Evolutionary conservation across 2,113 vertebrate species (phyloP), one percentile per base, ranked within the genome.

Genomic region (Rissa tridactyla): DNA sequence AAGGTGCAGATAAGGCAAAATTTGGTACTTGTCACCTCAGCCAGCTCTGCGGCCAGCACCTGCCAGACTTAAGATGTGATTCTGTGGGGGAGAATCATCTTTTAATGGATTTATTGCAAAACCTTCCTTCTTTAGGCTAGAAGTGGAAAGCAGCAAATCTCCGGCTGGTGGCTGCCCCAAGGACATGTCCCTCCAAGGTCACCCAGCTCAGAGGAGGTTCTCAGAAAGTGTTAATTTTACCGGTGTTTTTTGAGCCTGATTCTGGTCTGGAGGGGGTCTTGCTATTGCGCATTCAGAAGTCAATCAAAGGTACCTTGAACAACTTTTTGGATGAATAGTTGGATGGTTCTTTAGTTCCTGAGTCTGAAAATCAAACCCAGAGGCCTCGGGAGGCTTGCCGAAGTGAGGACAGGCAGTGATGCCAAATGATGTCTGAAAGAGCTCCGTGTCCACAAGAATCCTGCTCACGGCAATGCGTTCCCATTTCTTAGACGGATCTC

Each of bases 361-460:
- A 91, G 86, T 20, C 78, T 92, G 73, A 66, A 96, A 92, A 85
- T 68, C 75, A 77, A 93, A 42, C n/a, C 72, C 51, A 40, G 90
- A 75, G 69, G 60, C 60, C 86, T 81, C 77, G 5, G 4, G 79
- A 88, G 96, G 42, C 36, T 85, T 15, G n/a, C 73, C 2, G 20
- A 94, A 79, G 86, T 9, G 54, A 92, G 86, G 92, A 91, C 84
- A 61, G 66, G 49, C 78, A 85, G 91, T 58, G 92, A 94, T 95
- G 96, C 94, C 95, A 94, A 96, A 94, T 69, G 86, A 49, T n/a
- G 70, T 87, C 94, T 95, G 83, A 91, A 88, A 91, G 88, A 94
- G 91, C 89, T 97, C 70, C 11, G 6, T 79, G 83, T 82, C 84
- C 89, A 64, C 81, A 82, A 92, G 81, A 82, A 62, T n/a, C 77